phyloP scores from a whole-genome alignment of 2,797 vertebrate species.

The Scolopax rusticola region DNA sequence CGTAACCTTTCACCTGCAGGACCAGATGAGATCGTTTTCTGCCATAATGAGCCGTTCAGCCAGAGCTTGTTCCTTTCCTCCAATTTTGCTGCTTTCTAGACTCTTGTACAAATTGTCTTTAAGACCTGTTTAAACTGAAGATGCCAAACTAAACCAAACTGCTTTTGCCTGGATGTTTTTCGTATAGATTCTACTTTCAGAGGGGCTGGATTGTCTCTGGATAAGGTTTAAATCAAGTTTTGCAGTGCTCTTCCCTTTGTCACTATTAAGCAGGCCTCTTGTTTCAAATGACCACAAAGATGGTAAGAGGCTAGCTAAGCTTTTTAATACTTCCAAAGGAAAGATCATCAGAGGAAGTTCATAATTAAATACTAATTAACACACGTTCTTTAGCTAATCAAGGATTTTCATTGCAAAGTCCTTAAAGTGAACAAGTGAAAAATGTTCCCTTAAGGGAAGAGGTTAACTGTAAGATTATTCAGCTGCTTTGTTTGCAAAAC shows the following conservation, averaged over 20 bases:
- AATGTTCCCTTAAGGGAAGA: background rate
- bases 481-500: conserved; percentile 2
- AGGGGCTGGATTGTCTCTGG: background rate
- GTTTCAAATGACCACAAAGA: background rate
- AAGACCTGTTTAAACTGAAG: background rate
- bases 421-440: background rate
- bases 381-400: background rate
- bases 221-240: background rate
- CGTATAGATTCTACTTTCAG: background rate
- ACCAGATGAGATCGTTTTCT: background rate
- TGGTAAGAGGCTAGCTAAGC: background rate
- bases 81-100: background rate
- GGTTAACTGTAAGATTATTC: background rate
- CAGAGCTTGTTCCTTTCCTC: background rate
- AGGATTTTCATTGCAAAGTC: background rate
- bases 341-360: background rate
- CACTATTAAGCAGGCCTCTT: background rate
- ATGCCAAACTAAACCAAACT: background rate
- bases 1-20: background rate
- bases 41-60: background rate
- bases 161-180: background rate
- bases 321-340: background rate
- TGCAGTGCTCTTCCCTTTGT: background rate
- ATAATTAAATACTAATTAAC: conserved; percentile 1
- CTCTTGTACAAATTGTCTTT: background rate